Percentiles rank a stretch among this genome's conserved stretches.
Evolutionary conservation across 2,113 vertebrate species (phyloP).

Genomic region (Varanus salvator): DNA sequence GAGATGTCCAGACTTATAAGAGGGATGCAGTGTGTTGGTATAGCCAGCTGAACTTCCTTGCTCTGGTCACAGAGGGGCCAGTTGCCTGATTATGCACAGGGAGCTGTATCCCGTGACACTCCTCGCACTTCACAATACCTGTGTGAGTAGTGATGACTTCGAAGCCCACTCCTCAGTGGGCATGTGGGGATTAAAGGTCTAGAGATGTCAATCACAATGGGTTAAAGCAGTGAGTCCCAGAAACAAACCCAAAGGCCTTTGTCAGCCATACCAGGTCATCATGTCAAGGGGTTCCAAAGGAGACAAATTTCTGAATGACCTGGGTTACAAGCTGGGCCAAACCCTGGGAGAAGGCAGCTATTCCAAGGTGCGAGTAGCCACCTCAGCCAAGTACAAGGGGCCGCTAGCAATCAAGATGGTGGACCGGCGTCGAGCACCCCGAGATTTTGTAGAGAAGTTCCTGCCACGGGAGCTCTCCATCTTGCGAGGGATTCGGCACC

Average conservation of each 20-base stretch:
- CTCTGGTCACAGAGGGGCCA: background rate
- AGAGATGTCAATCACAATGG: slow-evolving; percentile 30
- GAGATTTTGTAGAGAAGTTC: slow-evolving; percentile 76
- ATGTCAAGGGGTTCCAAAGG: slow-evolving; percentile 39
- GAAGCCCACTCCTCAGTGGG: rapidly evolving
- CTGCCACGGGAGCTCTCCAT: slow-evolving; percentile 76
- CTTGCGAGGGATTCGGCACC: slow-evolving; percentile 71
- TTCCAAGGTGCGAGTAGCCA: slow-evolving; percentile 74
- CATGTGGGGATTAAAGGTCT: slow-evolving; percentile 50
- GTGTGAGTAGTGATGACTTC: background rate
- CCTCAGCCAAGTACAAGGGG: slow-evolving; percentile 75
- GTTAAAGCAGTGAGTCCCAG: slow-evolving; percentile 39
- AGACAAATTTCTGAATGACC: slow-evolving; percentile 48
- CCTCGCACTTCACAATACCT: slow-evolving; percentile 37
- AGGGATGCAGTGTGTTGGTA: too few relatives aligned
- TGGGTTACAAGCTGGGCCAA: slow-evolving; percentile 64
- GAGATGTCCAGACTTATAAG: background rate
- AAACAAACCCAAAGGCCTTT: slow-evolving; percentile 21
- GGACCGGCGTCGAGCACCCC: slow-evolving; percentile 71
- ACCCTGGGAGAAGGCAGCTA: slow-evolving; percentile 64
- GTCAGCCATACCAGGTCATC: slow-evolving; percentile 26
- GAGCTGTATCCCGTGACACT: rapidly evolving
- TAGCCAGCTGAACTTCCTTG: background rate
- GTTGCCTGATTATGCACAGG: background rate
- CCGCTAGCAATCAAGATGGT: slow-evolving; percentile 71